Percentiles rank a stretch among this genome's conserved stretches.
Evolutionary conservation across 2,113 vertebrate genomes (phyloP).

Genomic region (Nanorana parkeri): DNA sequence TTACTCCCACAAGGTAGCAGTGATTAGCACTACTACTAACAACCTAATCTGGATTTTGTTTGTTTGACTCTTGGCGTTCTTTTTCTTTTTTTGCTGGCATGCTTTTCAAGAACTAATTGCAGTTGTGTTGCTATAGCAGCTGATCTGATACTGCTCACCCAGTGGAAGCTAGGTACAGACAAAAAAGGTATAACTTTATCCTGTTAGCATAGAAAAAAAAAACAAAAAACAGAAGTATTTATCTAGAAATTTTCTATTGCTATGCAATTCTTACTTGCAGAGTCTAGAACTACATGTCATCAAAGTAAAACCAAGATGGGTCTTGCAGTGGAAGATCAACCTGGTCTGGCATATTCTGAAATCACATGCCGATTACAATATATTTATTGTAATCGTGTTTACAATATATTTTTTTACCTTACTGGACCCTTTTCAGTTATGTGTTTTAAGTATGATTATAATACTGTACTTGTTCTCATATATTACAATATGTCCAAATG

Average conservation of each 20-base stretch:
- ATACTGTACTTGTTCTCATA: too few relatives aligned
- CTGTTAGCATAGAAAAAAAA: not conserved
- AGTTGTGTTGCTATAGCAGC: slow-evolving; percentile 1
- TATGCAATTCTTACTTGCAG: too few relatives aligned
- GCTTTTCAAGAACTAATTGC: slow-evolving; percentile 16
- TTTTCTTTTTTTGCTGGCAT: not conserved
- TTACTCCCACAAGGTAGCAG: slow-evolving; percentile 14
- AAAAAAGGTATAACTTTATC: not conserved
- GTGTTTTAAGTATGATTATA: too few relatives aligned
- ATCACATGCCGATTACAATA: too few relatives aligned
- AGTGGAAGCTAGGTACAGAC: not conserved
- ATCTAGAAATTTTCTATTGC: not conserved
- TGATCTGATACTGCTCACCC: not conserved
- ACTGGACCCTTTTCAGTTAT: too few relatives aligned
- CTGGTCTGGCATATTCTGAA: too few relatives aligned
- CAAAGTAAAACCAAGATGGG: too few relatives aligned
- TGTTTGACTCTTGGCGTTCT: not conserved
- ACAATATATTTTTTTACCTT: too few relatives aligned
- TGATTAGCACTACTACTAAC: slow-evolving; percentile 37
- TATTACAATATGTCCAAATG: too few relatives aligned
- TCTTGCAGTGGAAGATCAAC: too few relatives aligned
- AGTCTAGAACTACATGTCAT: too few relatives aligned
- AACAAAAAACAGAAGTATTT: not conserved
- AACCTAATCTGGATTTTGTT: slow-evolving; percentile 9
- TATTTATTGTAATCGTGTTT: too few relatives aligned